Base-by-base conservation (phyloP, 2,113 vertebrate genomes). In the Falco punctatus region DNA sequence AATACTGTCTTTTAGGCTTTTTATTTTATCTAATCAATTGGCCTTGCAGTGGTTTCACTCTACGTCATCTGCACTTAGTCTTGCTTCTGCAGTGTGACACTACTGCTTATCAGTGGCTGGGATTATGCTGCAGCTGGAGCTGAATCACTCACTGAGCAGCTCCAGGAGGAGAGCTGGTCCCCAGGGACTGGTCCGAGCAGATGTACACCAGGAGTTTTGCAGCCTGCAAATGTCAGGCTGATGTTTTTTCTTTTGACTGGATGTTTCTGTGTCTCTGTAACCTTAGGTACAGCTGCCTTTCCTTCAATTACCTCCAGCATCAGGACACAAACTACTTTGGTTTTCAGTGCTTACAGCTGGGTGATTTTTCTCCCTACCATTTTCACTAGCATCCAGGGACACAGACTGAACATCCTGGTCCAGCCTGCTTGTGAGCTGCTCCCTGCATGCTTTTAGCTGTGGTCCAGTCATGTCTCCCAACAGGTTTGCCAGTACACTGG, bases 401-500 rank as follows among this genome's bases (percentile, higher is more conserved):
- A 30, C 44, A 32, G 54, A 33, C 66, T 54, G 84, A 51, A 81
- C 5, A 0, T 57, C 87, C 80, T 49, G 64, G 33, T 65, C 72
- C n/a, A 5, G 78, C 20, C 74, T 61, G 61, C 27, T 52, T 26
- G 0, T 0, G 4, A 49, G 66, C 35, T 23, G 67, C 51, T 86
- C 80, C 79, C 44, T 28, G 48, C 51, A 22, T 6, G 7, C 54
- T 58, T 55, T 42, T 64, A 71, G 40, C 81, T 87, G 61, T 35
- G 66, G 30, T 69, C 87, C 66, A 54, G 40, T 72, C 9, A 0
- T 86, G 48, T 69, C 27, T 87, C 66, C 58, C 73, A 89, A 8
- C 2, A 15, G 66, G 54, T 78, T 82, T 80, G 72, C 58, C 89
- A 88, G 78, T 88, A 90, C 91, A 85, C 94, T 95, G 74, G 78